Base-by-base conservation (phyloP, 2,797 vertebrate genomes). In the Galago senegalensis region DNA sequence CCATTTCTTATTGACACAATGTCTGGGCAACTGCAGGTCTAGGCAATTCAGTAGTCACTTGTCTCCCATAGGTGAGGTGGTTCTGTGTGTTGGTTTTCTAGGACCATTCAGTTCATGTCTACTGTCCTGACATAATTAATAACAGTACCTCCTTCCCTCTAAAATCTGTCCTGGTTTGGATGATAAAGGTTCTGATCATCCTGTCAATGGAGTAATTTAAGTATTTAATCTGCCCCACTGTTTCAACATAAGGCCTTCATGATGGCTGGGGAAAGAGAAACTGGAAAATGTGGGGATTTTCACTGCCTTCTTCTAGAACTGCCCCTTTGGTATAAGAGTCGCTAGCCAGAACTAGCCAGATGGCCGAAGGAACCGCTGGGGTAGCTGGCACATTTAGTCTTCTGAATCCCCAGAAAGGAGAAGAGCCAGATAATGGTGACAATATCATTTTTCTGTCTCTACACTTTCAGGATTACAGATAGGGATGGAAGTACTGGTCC, bases 401-500 rank as follows among this genome's bases (percentile, higher is more conserved):
- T 82, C 34, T 40, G 13, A 65, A 49, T 46, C 40, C 3, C 13
- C 8, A 83, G 58, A 9, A 83, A 60, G 46, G 76, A 82, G 60
- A 89, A 72, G 37, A 90, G 63, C 3, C 27, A 29, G 53, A 63
- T 14, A 63, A 0, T 25, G 7, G 16, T 72, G 12, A 12, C 86
- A 46, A 86, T 23, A 27, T 10, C 25, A 34, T n/a, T 37, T 63
- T 94, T 92, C n/a, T 11, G 53, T 7, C 34, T 79, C 43, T 89
- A 21, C 46, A 83, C 3, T 37, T 21, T 58, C 65, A 37, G n/a
- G 46, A 89, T 13, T 58, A 60, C 84, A 82, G 40, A 21, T 2
- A 25, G 7, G 2, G 3, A 25, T 0, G 11, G 0, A 56, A 34
- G 34, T 8, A 31, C 1, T 10, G 46, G 29, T 87, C n/a, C 25